Evolutionary conservation across 2,113 vertebrate genomes (phyloP).

Genomic region (Clarias magur): DNA sequence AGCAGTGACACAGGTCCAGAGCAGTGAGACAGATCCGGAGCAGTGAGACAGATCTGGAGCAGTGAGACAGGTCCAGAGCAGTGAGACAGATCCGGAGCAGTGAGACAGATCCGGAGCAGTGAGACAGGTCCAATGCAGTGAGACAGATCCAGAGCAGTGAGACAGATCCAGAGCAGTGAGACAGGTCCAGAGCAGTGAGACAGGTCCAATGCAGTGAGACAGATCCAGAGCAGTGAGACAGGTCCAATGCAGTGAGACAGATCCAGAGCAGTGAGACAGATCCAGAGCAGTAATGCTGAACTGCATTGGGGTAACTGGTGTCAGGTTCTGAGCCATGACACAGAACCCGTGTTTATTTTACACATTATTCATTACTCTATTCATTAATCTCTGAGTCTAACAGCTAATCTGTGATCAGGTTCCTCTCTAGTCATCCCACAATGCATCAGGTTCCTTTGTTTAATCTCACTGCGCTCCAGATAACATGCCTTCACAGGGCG

Average conservation of each 20-base stretch:
- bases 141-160: neutral
- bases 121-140: neutral
- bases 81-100: neutral
- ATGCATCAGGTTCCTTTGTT: neutral
- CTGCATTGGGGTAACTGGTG: neutral
- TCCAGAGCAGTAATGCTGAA: neutral
- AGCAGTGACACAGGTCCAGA: neutral
- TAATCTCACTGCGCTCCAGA: neutral
- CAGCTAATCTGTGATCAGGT: neutral
- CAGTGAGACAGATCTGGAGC: neutral
- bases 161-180: neutral
- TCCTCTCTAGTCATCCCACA: neutral
- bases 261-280: neutral
- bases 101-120: neutral
- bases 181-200: neutral
- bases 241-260: neutral
- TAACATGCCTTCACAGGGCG: neutral
- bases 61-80: neutral
- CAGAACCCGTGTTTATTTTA: neutral
- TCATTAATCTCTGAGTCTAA: neutral
- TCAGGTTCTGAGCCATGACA: neutral
- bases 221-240: neutral
- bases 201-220: neutral
- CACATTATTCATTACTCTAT: neutral
- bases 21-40: neutral